Conservation (phyloP, 2,113 vertebrate genomes). For the Oxygymnocypris stewartii region DNA sequence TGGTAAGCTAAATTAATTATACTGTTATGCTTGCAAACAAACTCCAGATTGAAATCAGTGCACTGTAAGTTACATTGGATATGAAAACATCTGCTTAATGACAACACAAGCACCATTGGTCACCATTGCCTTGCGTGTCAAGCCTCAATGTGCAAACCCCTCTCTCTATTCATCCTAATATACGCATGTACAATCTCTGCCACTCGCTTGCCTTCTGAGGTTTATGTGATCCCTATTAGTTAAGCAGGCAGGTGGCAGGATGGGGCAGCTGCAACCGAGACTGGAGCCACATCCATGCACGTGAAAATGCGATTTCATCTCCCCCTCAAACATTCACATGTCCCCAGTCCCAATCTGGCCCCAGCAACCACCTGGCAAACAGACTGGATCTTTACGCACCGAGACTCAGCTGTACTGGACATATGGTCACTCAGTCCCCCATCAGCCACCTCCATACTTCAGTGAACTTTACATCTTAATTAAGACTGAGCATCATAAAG, state of each 20-base stretch:
- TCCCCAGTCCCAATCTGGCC: conserved; percentile 67
- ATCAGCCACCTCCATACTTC: conserved; percentile 29
- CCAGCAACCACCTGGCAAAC: conserved; percentile 72
- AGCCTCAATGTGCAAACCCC: conserved; percentile 65
- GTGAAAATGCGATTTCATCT: conserved; percentile 79
- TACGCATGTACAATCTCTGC: conserved; percentile 63
- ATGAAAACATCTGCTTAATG: conserved; percentile 20
- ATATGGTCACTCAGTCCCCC: conserved; percentile 47
- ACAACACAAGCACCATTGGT: not conserved
- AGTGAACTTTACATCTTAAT: conserved; percentile 50
- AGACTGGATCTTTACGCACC: conserved; percentile 56
- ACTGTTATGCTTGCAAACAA: not conserved
- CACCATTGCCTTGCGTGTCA: conserved; percentile 49
- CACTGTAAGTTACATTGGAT: not conserved
- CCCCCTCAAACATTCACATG: conserved; percentile 59
- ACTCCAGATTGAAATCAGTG: not conserved
- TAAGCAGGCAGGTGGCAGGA: conserved; percentile 79
- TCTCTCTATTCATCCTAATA: conserved; percentile 75
- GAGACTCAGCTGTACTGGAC: conserved; percentile 50
- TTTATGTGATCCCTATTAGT: conserved; percentile 77
- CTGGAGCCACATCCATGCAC: conserved; percentile 66
- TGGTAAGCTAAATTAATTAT: not conserved
- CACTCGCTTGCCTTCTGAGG: conserved; percentile 64
- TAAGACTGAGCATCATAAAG: conserved; percentile 31
- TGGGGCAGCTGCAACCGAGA: conserved; percentile 74